Evolutionary conservation across 1,140 invertebrate genomes (phyloP).

Genomic region (Nymphalis io): DNA sequence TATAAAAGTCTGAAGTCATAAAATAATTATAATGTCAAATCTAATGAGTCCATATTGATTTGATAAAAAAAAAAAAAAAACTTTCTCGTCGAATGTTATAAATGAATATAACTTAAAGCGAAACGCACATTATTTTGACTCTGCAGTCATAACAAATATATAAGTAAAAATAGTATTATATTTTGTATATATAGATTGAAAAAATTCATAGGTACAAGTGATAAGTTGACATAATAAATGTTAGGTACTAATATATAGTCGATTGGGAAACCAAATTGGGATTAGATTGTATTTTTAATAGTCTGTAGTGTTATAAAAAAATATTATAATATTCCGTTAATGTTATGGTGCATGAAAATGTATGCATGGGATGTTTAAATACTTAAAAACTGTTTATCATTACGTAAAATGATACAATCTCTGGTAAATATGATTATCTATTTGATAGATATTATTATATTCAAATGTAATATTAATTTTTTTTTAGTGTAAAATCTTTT

Average conservation of each 20-base stretch:
- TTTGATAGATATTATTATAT: slow-evolving; percentile 6
- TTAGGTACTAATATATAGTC: slow-evolving; percentile 19
- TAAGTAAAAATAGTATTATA: slow-evolving; percentile 42
- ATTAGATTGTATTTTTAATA: slow-evolving; percentile 20
- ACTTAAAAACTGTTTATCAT: slow-evolving; percentile 12
- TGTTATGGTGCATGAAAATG: slow-evolving; percentile 55
- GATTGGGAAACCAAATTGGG: slow-evolving; percentile 26
- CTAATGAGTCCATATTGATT: not conserved
- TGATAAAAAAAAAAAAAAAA: not conserved
- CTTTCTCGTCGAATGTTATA: not conserved
- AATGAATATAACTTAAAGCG: slow-evolving; percentile 35
- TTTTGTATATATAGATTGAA: slow-evolving; percentile 46
- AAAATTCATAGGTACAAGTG: slow-evolving; percentile 66
- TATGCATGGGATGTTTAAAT: slow-evolving; percentile 43
- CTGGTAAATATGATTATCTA: slow-evolving; percentile 1
- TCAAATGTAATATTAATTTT: not conserved
- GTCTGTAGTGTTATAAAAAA: slow-evolving; percentile 2
- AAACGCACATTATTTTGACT: slow-evolving; percentile 57
- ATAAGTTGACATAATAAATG: slow-evolving; percentile 27
- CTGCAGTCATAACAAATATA: slow-evolving; percentile 57
- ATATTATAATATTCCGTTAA: slow-evolving; percentile 21
- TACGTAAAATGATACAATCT: not conserved
- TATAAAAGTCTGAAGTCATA: not conserved
- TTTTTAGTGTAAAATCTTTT: slow-evolving; percentile 1
- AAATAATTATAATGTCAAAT: not conserved